Conservation (phyloP, 2,888 invertebrate species). For the Gnatocerus cornutus region DNA sequence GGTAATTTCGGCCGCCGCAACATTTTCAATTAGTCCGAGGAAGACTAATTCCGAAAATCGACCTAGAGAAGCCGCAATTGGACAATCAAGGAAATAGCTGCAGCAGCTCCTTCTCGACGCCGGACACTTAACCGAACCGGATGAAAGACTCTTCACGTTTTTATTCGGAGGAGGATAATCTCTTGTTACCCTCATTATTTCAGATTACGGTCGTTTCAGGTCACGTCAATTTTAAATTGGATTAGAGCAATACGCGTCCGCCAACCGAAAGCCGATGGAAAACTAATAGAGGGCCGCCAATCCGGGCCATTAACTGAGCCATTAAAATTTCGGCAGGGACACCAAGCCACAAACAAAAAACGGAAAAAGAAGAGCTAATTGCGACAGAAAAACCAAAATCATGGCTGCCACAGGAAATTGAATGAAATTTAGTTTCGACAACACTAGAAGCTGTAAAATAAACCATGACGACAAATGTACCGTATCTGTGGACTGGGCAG, state of each 20-base stretch:
- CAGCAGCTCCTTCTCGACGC: slow-evolving; percentile 17
- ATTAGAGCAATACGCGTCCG: slow-evolving; percentile 22
- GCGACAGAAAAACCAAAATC: background rate
- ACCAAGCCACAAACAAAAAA: background rate
- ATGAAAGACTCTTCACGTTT: slow-evolving; percentile 37
- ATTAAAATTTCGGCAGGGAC: slow-evolving; percentile 7
- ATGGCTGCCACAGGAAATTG: background rate
- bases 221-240: slow-evolving; percentile 44
- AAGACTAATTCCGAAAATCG: slow-evolving; percentile 22
- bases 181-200: slow-evolving; percentile 42
- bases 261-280: slow-evolving; percentile 15
- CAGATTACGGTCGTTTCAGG: slow-evolving; percentile 30
- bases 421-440: background rate
- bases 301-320: slow-evolving; percentile 10
- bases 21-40: slow-evolving; percentile 38
- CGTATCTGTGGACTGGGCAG: too few species aligned
- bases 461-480: too few species aligned
- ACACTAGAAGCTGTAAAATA: too few species aligned
- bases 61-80: slow-evolving; percentile 24
- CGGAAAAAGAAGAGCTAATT: background rate
- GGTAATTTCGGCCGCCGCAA: slow-evolving; percentile 19
- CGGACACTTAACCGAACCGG: slow-evolving; percentile 32
- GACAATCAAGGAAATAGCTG: slow-evolving; percentile 42
- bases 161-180: slow-evolving; percentile 24
- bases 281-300: slow-evolving; percentile 16